Evolutionary conservation across 2,113 vertebrate genomes (phyloP).

Genomic region (Phrynosoma platyrhinos): DNA sequence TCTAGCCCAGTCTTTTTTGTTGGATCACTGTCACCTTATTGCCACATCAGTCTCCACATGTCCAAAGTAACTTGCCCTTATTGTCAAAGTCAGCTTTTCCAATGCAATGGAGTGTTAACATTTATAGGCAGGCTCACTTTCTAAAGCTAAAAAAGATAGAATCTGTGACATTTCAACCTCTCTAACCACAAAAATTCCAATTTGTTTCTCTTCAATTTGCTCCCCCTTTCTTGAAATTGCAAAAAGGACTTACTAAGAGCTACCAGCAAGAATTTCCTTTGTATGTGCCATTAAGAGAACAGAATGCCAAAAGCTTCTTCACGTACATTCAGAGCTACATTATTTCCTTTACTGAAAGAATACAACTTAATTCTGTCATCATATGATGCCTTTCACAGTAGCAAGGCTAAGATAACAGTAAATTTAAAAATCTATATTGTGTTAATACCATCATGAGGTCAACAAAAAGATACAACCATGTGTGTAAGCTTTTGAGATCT

Average conservation of each 20-base stretch:
- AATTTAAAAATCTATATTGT: no score
- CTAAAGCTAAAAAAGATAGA: constrained; percentile 5
- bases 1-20: background rate
- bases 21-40: constrained; percentile 15
- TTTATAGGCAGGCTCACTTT: background rate
- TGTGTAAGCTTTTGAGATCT: no score
- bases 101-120: background rate
- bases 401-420: background rate
- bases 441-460: no score
- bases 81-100: constrained; percentile 22
- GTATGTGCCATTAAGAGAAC: no score
- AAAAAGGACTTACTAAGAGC: background rate
- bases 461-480: no score
- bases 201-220: background rate
- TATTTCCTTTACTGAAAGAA: background rate
- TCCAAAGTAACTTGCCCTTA: constrained; percentile 7
- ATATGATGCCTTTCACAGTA: background rate
- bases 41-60: background rate
- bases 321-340: background rate
- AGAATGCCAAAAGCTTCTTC: background rate
- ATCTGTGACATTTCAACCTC: background rate
- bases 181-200: background rate
- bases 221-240: background rate
- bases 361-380: background rate
- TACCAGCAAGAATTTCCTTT: background rate